Conservation (phyloP, 2,113 vertebrate species). For the Marcusenius ussheri region DNA sequence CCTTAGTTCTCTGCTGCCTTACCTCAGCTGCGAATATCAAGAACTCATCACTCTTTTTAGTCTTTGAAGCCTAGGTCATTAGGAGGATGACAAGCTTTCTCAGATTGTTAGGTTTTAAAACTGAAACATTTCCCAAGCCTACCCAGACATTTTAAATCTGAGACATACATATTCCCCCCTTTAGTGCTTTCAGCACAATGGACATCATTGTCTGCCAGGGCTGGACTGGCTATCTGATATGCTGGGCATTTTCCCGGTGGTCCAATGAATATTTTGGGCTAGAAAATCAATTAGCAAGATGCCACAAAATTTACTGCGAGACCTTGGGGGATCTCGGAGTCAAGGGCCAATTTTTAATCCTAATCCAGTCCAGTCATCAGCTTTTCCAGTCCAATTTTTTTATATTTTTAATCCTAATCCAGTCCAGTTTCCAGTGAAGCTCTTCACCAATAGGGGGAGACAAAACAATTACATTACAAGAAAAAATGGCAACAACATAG, state of each 20-base stretch:
- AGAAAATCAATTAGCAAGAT: neutral
- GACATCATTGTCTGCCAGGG: neutral
- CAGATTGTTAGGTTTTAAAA: neutral
- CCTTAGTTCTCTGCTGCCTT: neutral
- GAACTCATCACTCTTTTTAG: neutral
- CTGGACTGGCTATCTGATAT: neutral
- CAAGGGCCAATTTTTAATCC: neutral
- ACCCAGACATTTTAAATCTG: neutral
- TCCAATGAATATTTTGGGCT: neutral
- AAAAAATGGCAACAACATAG: neutral
- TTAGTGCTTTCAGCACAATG: neutral
- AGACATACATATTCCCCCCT: neutral
- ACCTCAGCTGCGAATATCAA: neutral
- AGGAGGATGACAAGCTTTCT: neutral
- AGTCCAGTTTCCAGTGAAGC: neutral
- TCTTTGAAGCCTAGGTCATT: neutral
- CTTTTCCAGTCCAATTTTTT: neutral
- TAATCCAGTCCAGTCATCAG: neutral
- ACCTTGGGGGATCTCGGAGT: neutral
- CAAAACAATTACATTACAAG: neutral
- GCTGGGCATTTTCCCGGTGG: neutral
- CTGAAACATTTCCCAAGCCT: neutral
- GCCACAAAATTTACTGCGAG: neutral
- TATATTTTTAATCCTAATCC: neutral
- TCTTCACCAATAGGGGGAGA: neutral